phyloP scores from a whole-genome alignment of 2,888 invertebrate species.

The Nysson spinosus region DNA sequence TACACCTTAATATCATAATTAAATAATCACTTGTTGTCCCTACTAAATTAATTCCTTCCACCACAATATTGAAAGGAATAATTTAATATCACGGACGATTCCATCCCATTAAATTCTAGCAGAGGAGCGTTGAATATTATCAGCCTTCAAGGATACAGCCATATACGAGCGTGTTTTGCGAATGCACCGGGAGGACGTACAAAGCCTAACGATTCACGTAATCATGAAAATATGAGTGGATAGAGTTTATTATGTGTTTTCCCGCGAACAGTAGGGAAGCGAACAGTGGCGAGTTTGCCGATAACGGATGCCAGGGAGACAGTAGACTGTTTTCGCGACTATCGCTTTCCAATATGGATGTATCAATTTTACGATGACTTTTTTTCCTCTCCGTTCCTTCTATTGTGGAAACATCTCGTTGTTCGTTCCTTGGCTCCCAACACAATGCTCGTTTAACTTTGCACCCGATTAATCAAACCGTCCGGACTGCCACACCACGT shows the following conservation, averaged over 20 bases:
- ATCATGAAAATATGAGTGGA: neutral
- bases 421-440: conserved; percentile 30
- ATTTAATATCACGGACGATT: too few species aligned
- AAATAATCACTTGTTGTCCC: too few species aligned
- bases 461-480: conserved; percentile 68
- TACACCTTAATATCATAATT: too few species aligned
- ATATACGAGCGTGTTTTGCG: too few species aligned
- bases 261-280: conserved; percentile 23
- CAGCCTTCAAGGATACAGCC: too few species aligned
- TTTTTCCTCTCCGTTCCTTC: conserved; percentile 35
- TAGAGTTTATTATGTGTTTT: conserved; percentile 21
- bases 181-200: too few species aligned
- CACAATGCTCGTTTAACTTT: conserved; percentile 67
- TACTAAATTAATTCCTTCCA: too few species aligned
- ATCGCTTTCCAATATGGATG: conserved; percentile 47
- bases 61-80: too few species aligned
- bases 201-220: too few species aligned
- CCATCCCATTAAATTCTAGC: too few species aligned
- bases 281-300: conserved; percentile 32
- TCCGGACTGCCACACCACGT: conserved; percentile 15
- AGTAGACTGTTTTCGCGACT: conserved; percentile 56
- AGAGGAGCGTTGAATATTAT: too few species aligned
- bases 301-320: conserved; percentile 44
- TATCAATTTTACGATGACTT: conserved; percentile 64
- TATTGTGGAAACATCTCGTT: conserved; percentile 42